phyloP scores from a whole-genome alignment of 2,113 vertebrate genomes.

The Coreoperca whiteheadi region DNA sequence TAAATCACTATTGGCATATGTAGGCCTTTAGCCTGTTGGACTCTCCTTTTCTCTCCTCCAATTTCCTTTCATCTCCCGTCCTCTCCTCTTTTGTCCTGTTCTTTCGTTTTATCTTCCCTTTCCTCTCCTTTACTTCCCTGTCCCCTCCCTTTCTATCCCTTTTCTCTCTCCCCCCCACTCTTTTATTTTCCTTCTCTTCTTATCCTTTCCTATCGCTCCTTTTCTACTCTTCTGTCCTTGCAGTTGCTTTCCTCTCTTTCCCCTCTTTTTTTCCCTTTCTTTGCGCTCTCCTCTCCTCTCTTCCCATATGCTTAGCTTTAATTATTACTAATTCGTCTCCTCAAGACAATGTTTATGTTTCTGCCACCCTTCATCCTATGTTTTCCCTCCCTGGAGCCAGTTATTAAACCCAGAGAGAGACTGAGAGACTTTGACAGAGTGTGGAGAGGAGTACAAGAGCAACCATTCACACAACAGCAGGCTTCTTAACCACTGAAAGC shows the following conservation, averaged over 20 bases:
- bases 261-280: not conserved
- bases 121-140: not conserved
- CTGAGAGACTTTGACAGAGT: conserved; percentile 24
- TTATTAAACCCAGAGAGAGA: conserved; percentile 54
- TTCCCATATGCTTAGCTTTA: not conserved
- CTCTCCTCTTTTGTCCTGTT: not conserved
- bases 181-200: not conserved
- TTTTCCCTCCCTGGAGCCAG: conserved; percentile 19
- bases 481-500: conserved; percentile 63
- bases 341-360: conserved; percentile 8
- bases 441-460: conserved; percentile 54
- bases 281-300: not conserved
- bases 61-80: not conserved
- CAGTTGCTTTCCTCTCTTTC: not conserved
- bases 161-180: not conserved
- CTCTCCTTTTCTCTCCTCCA: not conserved
- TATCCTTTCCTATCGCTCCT: not conserved
- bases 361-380: not conserved
- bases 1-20: too few relatives aligned
- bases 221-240: too few relatives aligned
- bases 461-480: conserved; percentile 65
- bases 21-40: too few relatives aligned
- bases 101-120: not conserved
- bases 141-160: not conserved
- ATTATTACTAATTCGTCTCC: conserved; percentile 34